These are phyloP conservation scores for Acleris literana DNA, from an alignment of 2,888 invertebrate species.

Conservation along the genomic window DNA sequence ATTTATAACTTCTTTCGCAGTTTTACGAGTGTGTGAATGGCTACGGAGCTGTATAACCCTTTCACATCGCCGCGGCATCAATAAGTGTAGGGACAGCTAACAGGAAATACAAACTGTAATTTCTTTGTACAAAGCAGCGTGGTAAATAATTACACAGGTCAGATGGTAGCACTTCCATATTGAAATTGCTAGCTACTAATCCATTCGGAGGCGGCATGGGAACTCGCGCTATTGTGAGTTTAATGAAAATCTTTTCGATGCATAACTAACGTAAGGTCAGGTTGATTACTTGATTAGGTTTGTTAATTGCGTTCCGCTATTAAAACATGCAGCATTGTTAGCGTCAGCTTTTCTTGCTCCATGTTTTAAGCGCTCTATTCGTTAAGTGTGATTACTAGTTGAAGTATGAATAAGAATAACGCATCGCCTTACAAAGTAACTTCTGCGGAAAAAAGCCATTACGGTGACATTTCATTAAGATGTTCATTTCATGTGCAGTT, in stretches of 20 bases:
- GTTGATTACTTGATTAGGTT: slow-evolving; percentile 51
- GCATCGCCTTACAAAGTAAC: slow-evolving; percentile 15
- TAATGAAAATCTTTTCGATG: slow-evolving; percentile 54
- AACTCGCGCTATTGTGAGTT: slow-evolving; percentile 51
- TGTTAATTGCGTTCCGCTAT: slow-evolving; percentile 17
- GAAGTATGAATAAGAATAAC: background rate
- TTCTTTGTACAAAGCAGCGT: slow-evolving; percentile 55
- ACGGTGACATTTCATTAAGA: slow-evolving; percentile 29
- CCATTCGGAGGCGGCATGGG: slow-evolving; percentile 51
- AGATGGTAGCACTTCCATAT: slow-evolving; percentile 42
- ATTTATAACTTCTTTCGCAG: slow-evolving; percentile 39
- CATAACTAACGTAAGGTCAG: slow-evolving; percentile 40
- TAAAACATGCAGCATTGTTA: slow-evolving; percentile 21
- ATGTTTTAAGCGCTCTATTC: background rate
- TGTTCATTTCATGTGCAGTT: slow-evolving; percentile 17
- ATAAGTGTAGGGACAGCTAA: slow-evolving; percentile 45
- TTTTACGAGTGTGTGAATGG: slow-evolving; percentile 40
- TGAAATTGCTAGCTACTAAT: slow-evolving; percentile 49
- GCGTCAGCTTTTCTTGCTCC: slow-evolving; percentile 2
- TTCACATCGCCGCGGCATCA: slow-evolving; percentile 41
- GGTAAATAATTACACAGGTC: slow-evolving; percentile 58
- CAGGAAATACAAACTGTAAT: slow-evolving; percentile 63
- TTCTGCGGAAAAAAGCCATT: slow-evolving; percentile 22
- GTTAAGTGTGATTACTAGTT: background rate
- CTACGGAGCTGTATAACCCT: slow-evolving; percentile 36